These are phyloP conservation scores for Falco rusticolus DNA, from an alignment of 2,797 vertebrate species.

Conservation along the genomic window DNA sequence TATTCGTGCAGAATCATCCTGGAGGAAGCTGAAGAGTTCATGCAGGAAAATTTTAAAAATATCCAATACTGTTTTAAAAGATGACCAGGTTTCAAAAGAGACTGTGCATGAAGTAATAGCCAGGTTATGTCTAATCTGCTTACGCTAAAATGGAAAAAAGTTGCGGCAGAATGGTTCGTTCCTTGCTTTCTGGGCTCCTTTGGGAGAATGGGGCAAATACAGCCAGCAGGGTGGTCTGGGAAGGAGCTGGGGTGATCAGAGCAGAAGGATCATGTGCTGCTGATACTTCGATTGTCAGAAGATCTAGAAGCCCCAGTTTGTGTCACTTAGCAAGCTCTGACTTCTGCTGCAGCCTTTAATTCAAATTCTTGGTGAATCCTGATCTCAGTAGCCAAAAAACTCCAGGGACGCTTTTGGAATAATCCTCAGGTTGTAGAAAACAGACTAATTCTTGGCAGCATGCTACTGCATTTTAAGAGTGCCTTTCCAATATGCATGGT, in stretches of 20 bases:
- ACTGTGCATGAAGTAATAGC: background rate
- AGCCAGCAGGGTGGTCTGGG: background rate
- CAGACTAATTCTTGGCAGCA: background rate
- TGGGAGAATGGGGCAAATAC: background rate
- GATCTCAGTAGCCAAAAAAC: background rate
- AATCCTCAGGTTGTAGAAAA: background rate
- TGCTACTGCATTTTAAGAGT: background rate
- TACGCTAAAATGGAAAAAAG: background rate
- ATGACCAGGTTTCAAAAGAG: background rate
- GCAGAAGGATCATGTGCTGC: background rate
- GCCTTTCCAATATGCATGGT: background rate
- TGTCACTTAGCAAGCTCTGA: background rate
- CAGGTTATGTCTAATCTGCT: background rate
- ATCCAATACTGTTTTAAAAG: background rate
- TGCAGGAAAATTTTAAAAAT: background rate
- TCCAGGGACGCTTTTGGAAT: background rate
- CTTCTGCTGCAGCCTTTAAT: background rate
- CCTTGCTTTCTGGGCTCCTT: background rate
- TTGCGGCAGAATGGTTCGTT: background rate
- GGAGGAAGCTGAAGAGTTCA: background rate
- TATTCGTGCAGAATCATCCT: background rate
- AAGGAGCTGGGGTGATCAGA: background rate
- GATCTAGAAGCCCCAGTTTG: background rate
- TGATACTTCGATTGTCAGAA: background rate
- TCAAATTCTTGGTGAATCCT: constrained; percentile 7